Percentiles rank a stretch among this genome's conserved stretches.
phyloP scores from a whole-genome alignment of 2,113 vertebrate species.

The Pandion haliaetus region DNA sequence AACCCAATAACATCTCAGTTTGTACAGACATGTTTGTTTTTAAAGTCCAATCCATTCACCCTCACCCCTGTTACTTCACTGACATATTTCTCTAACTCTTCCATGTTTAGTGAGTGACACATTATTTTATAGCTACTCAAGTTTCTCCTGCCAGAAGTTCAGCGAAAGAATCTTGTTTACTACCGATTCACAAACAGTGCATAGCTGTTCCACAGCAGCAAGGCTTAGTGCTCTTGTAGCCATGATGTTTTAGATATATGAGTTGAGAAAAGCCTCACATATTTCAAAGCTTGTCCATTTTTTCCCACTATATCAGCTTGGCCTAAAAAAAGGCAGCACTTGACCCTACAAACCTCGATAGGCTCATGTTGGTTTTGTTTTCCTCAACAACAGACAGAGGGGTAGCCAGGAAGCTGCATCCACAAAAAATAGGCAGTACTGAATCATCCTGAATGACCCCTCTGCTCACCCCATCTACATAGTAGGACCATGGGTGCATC shows the following conservation, averaged over 20 bases:
- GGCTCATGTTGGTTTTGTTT: neutral
- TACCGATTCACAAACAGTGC: neutral
- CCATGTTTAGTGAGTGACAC: neutral
- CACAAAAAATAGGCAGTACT: neutral
- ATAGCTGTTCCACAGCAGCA: neutral
- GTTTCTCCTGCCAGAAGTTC: neutral
- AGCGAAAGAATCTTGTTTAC: conserved; percentile 14
- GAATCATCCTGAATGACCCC: neutral
- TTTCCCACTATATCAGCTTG: neutral
- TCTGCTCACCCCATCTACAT: neutral
- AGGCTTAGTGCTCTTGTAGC: neutral
- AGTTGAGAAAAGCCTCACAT: neutral
- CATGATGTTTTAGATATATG: neutral
- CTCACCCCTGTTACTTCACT: neutral
- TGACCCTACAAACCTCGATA: neutral
- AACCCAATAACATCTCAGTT: neutral
- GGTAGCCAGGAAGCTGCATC: neutral
- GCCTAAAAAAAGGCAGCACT: neutral
- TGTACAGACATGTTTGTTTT: neutral
- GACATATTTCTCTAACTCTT: neutral
- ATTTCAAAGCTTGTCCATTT: neutral
- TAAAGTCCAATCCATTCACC: neutral
- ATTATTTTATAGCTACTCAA: neutral
- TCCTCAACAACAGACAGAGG: neutral
- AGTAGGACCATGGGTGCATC: neutral